Evolutionary conservation across 2,888 invertebrate genomes (phyloP).

Genomic region (Globia sparganii): DNA sequence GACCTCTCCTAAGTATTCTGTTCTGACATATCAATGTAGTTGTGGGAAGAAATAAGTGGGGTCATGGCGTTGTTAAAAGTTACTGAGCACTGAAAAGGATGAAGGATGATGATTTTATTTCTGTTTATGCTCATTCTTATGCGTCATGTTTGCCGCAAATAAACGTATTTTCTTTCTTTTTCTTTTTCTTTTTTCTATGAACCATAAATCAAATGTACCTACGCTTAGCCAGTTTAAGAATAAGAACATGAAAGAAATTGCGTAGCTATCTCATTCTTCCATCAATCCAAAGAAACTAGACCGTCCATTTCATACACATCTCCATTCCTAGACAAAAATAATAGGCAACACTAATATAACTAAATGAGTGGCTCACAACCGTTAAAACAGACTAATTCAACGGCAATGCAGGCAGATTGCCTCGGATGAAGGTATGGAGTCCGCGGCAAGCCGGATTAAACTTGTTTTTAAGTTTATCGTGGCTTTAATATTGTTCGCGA

Average conservation of each 20-base stretch:
- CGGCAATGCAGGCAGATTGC: slow-evolving; percentile 84
- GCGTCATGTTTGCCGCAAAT: too few species aligned
- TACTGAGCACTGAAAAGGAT: too few species aligned
- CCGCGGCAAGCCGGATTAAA: slow-evolving; percentile 87
- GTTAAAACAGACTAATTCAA: slow-evolving; percentile 80
- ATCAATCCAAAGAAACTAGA: background rate
- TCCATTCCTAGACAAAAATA: slow-evolving; percentile 37
- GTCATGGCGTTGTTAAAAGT: background rate
- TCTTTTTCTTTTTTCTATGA: too few species aligned
- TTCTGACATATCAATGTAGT: background rate
- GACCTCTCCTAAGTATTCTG: background rate
- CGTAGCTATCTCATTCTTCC: background rate
- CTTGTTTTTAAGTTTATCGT: slow-evolving; percentile 89
- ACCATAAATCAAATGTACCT: background rate
- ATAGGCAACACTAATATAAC: slow-evolving; percentile 58
- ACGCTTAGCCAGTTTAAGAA: background rate
- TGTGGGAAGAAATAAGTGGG: background rate
- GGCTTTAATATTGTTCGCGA: slow-evolving; percentile 88
- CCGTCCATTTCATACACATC: slow-evolving; percentile 1
- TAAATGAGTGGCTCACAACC: slow-evolving; percentile 68
- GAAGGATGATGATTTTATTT: too few species aligned
- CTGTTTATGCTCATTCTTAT: too few species aligned
- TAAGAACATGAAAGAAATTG: background rate
- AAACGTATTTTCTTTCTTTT: too few species aligned
- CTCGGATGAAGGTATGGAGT: slow-evolving; percentile 80